Evolutionary conservation across 2,113 vertebrate species (phyloP), one percentile per base, ranked within the genome.

Genomic region (Vulpes lagopus): DNA sequence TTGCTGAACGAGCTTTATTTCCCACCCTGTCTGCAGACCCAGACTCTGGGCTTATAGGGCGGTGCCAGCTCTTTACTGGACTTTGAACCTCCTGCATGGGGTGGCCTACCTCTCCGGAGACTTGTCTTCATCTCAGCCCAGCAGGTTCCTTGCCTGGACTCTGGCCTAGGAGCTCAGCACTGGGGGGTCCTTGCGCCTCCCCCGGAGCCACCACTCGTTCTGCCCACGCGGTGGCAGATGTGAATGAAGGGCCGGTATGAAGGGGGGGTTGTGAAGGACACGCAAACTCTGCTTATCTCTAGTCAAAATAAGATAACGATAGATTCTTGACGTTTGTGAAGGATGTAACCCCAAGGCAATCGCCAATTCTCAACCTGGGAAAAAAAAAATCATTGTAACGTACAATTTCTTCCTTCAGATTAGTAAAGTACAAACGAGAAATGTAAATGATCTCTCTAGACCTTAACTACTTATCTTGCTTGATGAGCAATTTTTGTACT

Each of bases 401-500:
- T 67, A 2, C 35, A 65, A 79, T 94, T 93, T 32, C 32, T 95
- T 93, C 60, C 78, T 16, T 95, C 82, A 94, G 51, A 76, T 92
- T 55, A 23, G 89, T 80, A 10, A 92, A 71, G 74, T 95, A 1
- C 76, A 82, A 81, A 14, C 76, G 71, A 94, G 91, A 83, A 59
- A 79, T 89, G 78, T 64, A 88, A 96, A 55, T 83, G n/a, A 49
- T 95, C 67, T 96, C 82, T 86, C 84, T 92, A 78, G 87, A 82
- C 76, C 81, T 67, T 65, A 65, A 87, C 78, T 84, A 32, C 59
- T 89, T 67, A 43, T 20, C 64, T 92, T 22, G 43, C 74, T 95
- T 73, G 94, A 85, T 94, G 94, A 96, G 80, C 76, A 73, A 49
- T 95, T 90, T 96, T 96, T 43, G 55, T 95, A 81, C 84, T 92